Base-by-base conservation (phyloP, 2,113 vertebrate genomes). In the Fulica atra region DNA sequence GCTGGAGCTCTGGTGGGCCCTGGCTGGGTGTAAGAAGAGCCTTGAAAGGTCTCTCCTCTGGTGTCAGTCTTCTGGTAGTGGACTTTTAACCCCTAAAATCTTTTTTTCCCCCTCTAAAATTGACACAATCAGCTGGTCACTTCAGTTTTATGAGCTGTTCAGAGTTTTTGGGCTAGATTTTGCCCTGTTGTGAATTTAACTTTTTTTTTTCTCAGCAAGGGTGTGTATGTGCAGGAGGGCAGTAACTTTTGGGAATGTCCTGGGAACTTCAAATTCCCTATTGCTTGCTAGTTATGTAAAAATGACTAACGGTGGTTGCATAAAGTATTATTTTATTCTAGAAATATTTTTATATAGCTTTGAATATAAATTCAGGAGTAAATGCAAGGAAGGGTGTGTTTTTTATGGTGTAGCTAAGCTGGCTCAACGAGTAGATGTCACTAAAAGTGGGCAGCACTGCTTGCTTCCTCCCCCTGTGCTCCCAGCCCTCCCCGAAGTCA, bases 121-220 rank as follows among this genome's bases (percentile, higher is more conserved):
- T 86, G 26, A 29, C 6, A 2, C 51, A 57, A 35, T n/a, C 29
- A 40, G 14, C 3, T 18, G 29, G 60, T 42, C 10, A 57, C 29
- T 65, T 77, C 2, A 50, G 1, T 86, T 33, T 73, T 38, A 7
- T 78, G 36, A 76, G 36, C 25, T 63, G 46, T 21, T 29, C 51
- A 63, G 5, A 13, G 0, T 0, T 60, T 73, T 40, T 2, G 29
- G 16, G 28, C 19, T 15, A 0, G 1, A 0, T 89, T 92, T 59
- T 94, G 13, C 48, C 70, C 28, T 56, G 0, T 24, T 84, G 11
- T 61, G 25, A 23, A 48, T 48, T 23, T 21, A 48, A 23, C 33
- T 10, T 5, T 23, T 29, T 35, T 26, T 50, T 63, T 40, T 19
- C 5, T 11, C 20, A 65, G 25, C 6, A 35, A 48, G 9, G 15